Evolutionary conservation across 2,888 invertebrate genomes (phyloP).

Genomic region (Campoletis raptor): DNA sequence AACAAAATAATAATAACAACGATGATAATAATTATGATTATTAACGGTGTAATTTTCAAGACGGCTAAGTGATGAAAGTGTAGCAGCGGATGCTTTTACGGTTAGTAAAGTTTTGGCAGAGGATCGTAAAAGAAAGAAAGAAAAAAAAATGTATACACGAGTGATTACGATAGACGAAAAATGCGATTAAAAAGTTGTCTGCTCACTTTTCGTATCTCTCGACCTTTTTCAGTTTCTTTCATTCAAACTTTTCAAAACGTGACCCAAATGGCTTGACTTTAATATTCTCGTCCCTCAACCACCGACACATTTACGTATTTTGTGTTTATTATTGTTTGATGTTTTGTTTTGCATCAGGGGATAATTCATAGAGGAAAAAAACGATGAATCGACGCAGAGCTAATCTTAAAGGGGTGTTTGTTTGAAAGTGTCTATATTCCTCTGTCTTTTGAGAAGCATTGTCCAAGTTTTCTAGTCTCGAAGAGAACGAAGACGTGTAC

Average conservation of each 20-base stretch:
- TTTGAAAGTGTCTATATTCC: background rate
- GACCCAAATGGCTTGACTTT: constrained; percentile 45
- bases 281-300: constrained; percentile 10
- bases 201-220: constrained; percentile 11
- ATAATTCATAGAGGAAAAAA: background rate
- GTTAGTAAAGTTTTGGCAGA: constrained; percentile 19
- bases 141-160: background rate
- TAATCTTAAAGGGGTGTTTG: background rate
- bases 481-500: background rate
- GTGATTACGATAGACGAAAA: constrained; percentile 15
- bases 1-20: background rate
- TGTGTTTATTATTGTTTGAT: background rate
- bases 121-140: background rate
- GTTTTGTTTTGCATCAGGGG: background rate
- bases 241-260: constrained; percentile 41
- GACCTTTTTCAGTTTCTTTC: background rate
- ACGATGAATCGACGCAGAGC: background rate
- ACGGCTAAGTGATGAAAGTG: background rate
- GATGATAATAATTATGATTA: background rate
- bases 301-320: background rate
- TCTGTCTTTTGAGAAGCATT: constrained; percentile 1
- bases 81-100: background rate
- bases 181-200: constrained; percentile 40
- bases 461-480: background rate
- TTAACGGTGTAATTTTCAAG: background rate